Evolutionary conservation across 2,113 vertebrate species (phyloP).

Genomic region (Forbesichthys agassizii): DNA sequence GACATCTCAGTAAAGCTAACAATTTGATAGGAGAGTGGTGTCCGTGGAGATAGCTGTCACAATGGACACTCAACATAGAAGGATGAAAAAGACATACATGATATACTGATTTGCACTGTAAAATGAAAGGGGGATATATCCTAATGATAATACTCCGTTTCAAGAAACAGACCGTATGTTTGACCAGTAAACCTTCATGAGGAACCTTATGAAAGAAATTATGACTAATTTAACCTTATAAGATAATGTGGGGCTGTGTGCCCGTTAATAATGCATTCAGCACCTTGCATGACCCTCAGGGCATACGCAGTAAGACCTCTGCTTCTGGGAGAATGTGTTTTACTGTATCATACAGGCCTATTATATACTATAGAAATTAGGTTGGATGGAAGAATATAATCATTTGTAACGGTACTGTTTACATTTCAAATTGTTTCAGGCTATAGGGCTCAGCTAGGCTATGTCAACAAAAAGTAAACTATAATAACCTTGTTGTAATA

Average conservation of each 20-base stretch:
- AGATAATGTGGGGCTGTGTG: background rate
- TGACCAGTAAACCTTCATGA: too few relatives aligned
- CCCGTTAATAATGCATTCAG: constrained; percentile 34
- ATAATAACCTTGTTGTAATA: too few relatives aligned
- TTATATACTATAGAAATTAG: too few relatives aligned
- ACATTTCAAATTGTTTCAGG: too few relatives aligned
- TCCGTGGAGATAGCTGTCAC: constrained; percentile 8
- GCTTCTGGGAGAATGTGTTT: constrained; percentile 13
- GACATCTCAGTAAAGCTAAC: background rate
- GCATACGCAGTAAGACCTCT: constrained; percentile 12
- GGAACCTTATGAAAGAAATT: background rate
- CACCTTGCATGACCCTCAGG: constrained; percentile 28
- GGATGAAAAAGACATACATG: background rate
- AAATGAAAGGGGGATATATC: background rate
- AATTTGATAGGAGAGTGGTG: background rate
- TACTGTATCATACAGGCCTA: background rate
- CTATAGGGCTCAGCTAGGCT: too few relatives aligned
- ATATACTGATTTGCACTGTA: background rate
- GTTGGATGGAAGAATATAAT: too few relatives aligned
- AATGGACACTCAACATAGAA: background rate
- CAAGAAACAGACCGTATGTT: too few relatives aligned
- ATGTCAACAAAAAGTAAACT: too few relatives aligned
- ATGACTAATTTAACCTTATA: background rate
- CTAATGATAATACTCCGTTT: too few relatives aligned
- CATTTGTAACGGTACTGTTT: too few relatives aligned